Base-by-base conservation (phyloP, 2,888 invertebrate genomes). In the Xylota sylvarum region DNA sequence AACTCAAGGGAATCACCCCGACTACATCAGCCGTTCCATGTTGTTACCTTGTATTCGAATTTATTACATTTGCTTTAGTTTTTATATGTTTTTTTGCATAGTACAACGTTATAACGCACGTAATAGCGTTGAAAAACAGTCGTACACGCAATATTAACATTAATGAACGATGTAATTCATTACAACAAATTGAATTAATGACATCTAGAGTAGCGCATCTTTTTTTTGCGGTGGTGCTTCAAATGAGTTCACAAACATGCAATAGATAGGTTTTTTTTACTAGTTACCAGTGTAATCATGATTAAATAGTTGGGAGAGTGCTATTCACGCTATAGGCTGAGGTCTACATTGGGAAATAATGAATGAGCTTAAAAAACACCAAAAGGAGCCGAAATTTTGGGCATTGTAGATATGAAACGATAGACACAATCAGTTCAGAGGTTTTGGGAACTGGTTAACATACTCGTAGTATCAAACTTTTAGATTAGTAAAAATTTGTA, bases 131-230 rank as follows among this genome's bases (percentile, higher is more conserved):
- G 58, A 62, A 74, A n/a, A 84, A 84, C 40, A 27, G 32, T 19
- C 43, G 19, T 32, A 76, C 84, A 85, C 80, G 84, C 84, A 80
- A 85, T 52, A 14, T 23, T 48, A 58, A 48, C 80, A 80, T 85
- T 76, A 85, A 58, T 65, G 78, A 12, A 40, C 64, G 56, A 50
- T 64, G 74, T 76, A 70, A 76, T 80, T 74, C 64, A 80, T 76
- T 74, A 58, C 56, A 85, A 76, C 80, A 76, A 85, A 85, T 80
- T 80, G 64, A 76, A 52, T 80, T 85, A 85, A 85, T 85, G 74
- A 60, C 74, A 70, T 50, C 23, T 85, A 30, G 62, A 76, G 74
- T 52, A 19, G 9, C 52, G 35, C 35, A 7, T 7, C 35, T 35
- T 35, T 35, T 55, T 43, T 35, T 23, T 27, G 23, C 14, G n/a